phyloP scores from a whole-genome alignment of 2,113 vertebrate species.

The Dicrurus megarhynchus region DNA sequence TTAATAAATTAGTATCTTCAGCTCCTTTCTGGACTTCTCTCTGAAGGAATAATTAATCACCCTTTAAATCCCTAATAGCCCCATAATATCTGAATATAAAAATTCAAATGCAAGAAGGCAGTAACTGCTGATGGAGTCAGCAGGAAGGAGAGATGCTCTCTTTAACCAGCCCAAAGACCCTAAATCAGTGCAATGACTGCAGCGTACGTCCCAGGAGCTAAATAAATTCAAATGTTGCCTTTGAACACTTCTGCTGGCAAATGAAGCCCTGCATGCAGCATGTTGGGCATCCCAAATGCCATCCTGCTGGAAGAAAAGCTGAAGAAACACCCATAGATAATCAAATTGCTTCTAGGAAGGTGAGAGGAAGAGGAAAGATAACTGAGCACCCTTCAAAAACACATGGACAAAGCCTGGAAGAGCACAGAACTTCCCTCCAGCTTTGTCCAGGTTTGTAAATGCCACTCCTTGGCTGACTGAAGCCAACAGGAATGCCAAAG shows the following conservation, averaged over 20 bases:
- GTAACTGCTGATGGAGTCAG: not conserved
- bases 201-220: fast-evolving
- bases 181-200: not conserved
- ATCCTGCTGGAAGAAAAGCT: not conserved
- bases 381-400: not conserved
- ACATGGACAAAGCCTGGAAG: not conserved
- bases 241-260: not conserved
- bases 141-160: not conserved
- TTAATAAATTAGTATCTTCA: not conserved
- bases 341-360: not conserved
- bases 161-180: not conserved
- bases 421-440: not conserved
- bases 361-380: not conserved
- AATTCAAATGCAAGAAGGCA: not conserved
- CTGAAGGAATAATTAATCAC: not conserved
- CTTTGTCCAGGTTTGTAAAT: not conserved
- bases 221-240: not conserved
- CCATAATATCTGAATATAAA: not conserved
- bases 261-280: not conserved
- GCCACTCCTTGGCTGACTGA: not conserved
- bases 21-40: not conserved
- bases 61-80: not conserved
- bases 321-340: not conserved
- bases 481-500: not conserved
- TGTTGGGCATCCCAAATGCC: not conserved